Evolutionary conservation across 2,888 invertebrate species (phyloP).

Genomic region (Callimorpha dominula): DNA sequence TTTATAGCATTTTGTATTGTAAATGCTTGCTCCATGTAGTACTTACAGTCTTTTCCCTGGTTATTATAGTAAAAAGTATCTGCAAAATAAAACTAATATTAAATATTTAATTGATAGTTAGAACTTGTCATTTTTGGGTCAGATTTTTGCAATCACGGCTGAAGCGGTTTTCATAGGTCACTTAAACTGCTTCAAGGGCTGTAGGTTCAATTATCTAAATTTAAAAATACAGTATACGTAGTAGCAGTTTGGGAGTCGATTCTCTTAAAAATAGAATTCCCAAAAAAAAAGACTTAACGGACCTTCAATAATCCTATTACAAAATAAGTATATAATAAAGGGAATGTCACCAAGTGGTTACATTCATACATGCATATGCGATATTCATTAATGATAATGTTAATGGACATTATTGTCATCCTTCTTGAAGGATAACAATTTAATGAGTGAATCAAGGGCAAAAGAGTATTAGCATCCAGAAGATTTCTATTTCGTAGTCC

Average conservation of each 20-base stretch:
- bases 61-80: slow-evolving; percentile 37
- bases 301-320: too few species aligned
- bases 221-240: neutral
- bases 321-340: too few species aligned
- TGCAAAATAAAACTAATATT: slow-evolving; percentile 24
- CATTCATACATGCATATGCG: too few species aligned
- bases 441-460: too few species aligned
- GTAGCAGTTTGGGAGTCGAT: too few species aligned
- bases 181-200: neutral
- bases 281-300: too few species aligned
- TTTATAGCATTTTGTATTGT: slow-evolving; percentile 19
- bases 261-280: too few species aligned
- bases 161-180: neutral
- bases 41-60: slow-evolving; percentile 16
- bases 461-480: neutral
- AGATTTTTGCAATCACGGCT: neutral
- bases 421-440: too few species aligned
- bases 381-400: too few species aligned
- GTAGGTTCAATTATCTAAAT: neutral
- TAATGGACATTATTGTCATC: too few species aligned
- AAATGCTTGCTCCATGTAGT: slow-evolving; percentile 17
- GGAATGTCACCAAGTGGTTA: too few species aligned
- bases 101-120: neutral
- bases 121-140: neutral
- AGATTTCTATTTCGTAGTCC: neutral